Conservation (phyloP, 2,113 vertebrate genomes). For the Acrocephalus arundinaceus region DNA sequence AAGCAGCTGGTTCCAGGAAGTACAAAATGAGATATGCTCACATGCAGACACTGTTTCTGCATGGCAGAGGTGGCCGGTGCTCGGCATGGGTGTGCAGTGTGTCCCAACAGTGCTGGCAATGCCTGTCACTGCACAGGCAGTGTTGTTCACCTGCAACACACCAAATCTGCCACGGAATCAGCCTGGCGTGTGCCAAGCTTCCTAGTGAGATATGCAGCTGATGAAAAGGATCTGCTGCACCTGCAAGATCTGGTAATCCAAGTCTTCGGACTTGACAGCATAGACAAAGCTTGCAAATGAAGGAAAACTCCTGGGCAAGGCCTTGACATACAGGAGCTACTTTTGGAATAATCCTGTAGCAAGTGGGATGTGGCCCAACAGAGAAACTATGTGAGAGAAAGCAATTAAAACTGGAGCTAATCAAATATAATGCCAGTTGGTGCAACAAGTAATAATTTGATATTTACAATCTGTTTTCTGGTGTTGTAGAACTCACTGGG, state of each 20-base stretch:
- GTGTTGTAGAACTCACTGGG: neutral
- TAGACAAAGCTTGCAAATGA: neutral
- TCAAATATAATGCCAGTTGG: conserved; percentile 1
- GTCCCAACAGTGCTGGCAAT: fast-evolving
- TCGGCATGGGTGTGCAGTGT: fast-evolving
- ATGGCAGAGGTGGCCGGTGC: fast-evolving
- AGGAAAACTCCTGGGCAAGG: neutral
- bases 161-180: neutral
- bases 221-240: neutral
- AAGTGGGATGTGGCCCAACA: neutral
- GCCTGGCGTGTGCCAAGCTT: fast-evolving
- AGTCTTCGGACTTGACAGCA: fast-evolving
- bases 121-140: fast-evolving
- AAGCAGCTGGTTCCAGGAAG: neutral
- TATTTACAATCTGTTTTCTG: conserved; percentile 46
- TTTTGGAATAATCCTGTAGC: neutral
- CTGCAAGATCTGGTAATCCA: neutral
- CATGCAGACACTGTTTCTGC: fast-evolving
- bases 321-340: neutral
- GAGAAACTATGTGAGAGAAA: neutral
- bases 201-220: neutral
- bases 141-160: fast-evolving
- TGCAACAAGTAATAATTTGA: conserved; percentile 18
- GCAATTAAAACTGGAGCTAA: conserved; percentile 26
- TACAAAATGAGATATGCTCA: neutral